Evolutionary conservation across 2,888 invertebrate genomes (phyloP).

Genomic region (Scrobipalpa costella): DNA sequence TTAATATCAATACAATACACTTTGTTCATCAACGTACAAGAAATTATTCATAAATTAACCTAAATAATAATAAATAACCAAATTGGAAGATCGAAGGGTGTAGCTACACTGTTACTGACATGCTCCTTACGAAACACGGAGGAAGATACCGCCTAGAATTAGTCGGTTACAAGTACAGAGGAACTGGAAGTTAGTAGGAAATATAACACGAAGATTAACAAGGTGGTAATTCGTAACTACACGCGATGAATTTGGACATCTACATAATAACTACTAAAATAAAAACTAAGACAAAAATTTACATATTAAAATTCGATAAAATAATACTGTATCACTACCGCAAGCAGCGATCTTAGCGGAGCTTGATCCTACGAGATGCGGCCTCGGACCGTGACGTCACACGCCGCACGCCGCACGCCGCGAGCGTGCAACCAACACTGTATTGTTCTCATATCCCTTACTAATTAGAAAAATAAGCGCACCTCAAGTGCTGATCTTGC

Average conservation of each 20-base stretch:
- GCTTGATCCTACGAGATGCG: slow-evolving; percentile 30
- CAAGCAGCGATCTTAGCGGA: slow-evolving; percentile 66
- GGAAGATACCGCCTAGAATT: slow-evolving; percentile 10
- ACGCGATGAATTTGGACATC: slow-evolving; percentile 53
- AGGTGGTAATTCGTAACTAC: slow-evolving; percentile 26
- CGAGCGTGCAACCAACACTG: not conserved
- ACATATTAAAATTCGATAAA: slow-evolving; percentile 71
- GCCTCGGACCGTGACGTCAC: not conserved
- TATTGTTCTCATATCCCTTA: not conserved
- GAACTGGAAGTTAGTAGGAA: slow-evolving; percentile 23
- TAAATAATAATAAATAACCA: slow-evolving; percentile 72
- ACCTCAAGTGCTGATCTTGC: slow-evolving; percentile 39
- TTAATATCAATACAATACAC: slow-evolving; percentile 60
- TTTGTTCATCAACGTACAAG: slow-evolving; percentile 73
- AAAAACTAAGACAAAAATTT: slow-evolving; percentile 71
- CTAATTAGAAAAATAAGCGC: slow-evolving; percentile 47
- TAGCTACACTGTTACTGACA: slow-evolving; percentile 40
- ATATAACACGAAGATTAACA: slow-evolving; percentile 20
- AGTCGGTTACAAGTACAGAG: slow-evolving; percentile 16
- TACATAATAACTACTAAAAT: slow-evolving; percentile 61
- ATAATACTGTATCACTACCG: slow-evolving; percentile 79
- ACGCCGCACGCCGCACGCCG: not conserved
- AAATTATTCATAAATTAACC: slow-evolving; percentile 64
- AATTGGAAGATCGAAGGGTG: slow-evolving; percentile 70
- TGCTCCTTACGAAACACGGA: slow-evolving; percentile 25